Evolutionary conservation across 2,888 invertebrate species (phyloP).

Genomic region (Anarsia innoxiella): DNA sequence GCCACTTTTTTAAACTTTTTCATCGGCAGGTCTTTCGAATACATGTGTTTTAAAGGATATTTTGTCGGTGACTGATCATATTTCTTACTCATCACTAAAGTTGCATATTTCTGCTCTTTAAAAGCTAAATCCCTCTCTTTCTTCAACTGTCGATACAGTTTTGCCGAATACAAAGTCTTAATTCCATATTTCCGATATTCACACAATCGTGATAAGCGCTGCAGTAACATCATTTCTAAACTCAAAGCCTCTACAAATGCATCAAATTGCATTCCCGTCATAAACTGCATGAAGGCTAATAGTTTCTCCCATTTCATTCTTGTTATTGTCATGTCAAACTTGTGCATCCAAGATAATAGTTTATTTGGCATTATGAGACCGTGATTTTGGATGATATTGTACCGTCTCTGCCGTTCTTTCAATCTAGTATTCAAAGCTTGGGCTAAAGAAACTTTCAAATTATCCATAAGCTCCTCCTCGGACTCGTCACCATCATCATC

Average conservation of each 20-base stretch:
- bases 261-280: constrained; percentile 83
- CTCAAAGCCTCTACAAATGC: constrained; percentile 84
- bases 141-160: constrained; percentile 79
- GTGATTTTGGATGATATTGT: constrained; percentile 82
- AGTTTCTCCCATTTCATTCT: constrained; percentile 76
- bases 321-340: constrained; percentile 79
- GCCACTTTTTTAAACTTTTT: constrained; percentile 42
- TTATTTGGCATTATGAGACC: constrained; percentile 86
- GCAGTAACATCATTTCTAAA: constrained; percentile 80
- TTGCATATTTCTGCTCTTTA: constrained; percentile 59
- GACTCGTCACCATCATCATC: constrained; percentile 44
- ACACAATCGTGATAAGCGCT: constrained; percentile 75
- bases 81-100: constrained; percentile 47
- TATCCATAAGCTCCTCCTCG: constrained; percentile 71
- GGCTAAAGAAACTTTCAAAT: constrained; percentile 81
- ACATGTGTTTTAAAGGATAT: constrained; percentile 22
- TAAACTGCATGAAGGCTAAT: constrained; percentile 84
- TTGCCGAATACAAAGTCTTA: constrained; percentile 76
- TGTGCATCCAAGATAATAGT: constrained; percentile 79
- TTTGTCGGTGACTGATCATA: constrained; percentile 52
- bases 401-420: constrained; percentile 82
- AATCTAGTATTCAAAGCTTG: constrained; percentile 86
- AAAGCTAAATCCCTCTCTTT: constrained; percentile 74
- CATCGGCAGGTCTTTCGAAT: constrained; percentile 28
- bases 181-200: constrained; percentile 84